phyloP scores from a whole-genome alignment of 2,797 vertebrate species.

The Pangasius krempfi region DNA sequence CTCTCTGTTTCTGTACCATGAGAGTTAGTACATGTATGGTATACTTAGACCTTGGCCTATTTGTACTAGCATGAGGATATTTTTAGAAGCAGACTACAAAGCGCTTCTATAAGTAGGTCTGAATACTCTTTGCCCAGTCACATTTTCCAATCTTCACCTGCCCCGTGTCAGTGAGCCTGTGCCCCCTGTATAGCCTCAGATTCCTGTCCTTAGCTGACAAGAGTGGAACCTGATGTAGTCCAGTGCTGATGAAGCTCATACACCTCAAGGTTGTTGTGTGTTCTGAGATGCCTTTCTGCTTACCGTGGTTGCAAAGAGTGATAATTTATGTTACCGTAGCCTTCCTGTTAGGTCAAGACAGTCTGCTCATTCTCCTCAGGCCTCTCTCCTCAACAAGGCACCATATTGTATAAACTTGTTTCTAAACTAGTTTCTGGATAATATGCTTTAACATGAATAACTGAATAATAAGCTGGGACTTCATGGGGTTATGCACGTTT shows the following conservation, averaged over 20 bases:
- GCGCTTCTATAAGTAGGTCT: neutral
- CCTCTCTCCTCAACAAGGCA: neutral
- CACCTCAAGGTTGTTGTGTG: neutral
- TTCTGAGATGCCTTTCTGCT: neutral
- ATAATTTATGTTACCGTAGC: neutral
- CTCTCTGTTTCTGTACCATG: neutral
- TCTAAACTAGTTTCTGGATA: neutral
- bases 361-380: neutral
- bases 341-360: neutral
- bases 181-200: neutral
- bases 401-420: neutral
- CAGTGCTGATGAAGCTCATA: neutral
- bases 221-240: neutral
- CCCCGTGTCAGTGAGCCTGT: neutral
- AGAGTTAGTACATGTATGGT: neutral
- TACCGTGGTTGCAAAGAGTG: neutral
- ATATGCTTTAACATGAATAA: neutral
- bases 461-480: conserved; percentile 3
- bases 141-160: neutral
- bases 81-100: neutral
- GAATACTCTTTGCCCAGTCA: neutral
- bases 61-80: neutral
- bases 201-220: neutral
- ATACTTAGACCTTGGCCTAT: neutral
- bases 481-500: neutral